phyloP scores from a whole-genome alignment of 2,888 invertebrate species.

The Drosophila dives region DNA sequence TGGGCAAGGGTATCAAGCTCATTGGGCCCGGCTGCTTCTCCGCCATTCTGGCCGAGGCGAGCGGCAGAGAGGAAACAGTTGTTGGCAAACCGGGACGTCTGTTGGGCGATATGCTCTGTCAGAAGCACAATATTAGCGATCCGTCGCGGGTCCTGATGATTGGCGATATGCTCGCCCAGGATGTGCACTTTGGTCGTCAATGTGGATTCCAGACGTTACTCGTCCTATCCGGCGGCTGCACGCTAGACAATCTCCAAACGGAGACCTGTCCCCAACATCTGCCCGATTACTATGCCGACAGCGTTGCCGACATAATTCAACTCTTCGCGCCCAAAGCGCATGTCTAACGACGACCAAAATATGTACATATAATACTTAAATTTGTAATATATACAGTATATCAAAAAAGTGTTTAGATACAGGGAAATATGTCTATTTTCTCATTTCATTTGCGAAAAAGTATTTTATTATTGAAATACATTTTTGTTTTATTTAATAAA shows the following conservation, averaged over 20 bases:
- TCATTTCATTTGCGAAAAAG: neutral
- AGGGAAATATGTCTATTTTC: neutral
- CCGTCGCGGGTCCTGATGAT: constrained; percentile 91
- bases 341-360: constrained; percentile 32
- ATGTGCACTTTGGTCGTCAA: constrained; percentile 90
- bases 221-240: constrained; percentile 87
- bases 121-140: constrained; percentile 85
- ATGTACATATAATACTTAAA: neutral
- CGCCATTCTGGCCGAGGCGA: constrained; percentile 82
- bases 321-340: constrained; percentile 68
- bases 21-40: constrained; percentile 85
- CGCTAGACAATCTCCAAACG: constrained; percentile 60
- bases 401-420: no score
- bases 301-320: constrained; percentile 76
- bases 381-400: neutral
- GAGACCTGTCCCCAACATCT: constrained; percentile 56
- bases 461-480: no score
- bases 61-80: constrained; percentile 77
- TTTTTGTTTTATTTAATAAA: neutral
- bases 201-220: constrained; percentile 90
- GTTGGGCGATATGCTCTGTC: constrained; percentile 77
- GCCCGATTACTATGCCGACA: constrained; percentile 83
- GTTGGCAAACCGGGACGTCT: constrained; percentile 85
- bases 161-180: constrained; percentile 94
- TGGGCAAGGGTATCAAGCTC: constrained; percentile 75